Evolutionary conservation across 2,888 invertebrate genomes (phyloP), one percentile per base, ranked within the genome.

Genomic region (Cerceris ruficornis): DNA sequence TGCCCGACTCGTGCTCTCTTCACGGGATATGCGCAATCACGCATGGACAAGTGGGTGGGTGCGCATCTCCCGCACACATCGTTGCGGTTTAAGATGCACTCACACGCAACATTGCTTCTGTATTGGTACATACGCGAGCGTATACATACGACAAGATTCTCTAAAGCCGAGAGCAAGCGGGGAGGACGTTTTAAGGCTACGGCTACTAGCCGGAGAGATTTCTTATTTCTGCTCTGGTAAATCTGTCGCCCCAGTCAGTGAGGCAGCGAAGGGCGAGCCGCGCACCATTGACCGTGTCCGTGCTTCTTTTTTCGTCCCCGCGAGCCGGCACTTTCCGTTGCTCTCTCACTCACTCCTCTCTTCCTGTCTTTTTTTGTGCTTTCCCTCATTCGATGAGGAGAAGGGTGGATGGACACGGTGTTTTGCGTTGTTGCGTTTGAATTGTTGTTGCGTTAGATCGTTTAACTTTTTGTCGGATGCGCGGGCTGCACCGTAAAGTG

Each of bases 151-250:
- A 42, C 39, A 49, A 14, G 14, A 46, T 7, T 13, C 15, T 68
- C 69, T 46, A 41, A 42, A 14, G 61, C 55, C 50, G 15, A 1
- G 52, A 69, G 15, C 17, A 43, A 28, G 28, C 28, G 60, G 57
- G 64, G 69, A 66, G 71, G 61, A 55, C 46, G 71, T 72, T 69
- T 69, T 73, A 69, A 79, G 73, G 65, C 75, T 57, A 67, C 72
- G 72, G 67, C 61, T 59, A 80, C 77, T 69, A 79, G 76, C 78
- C 81, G 83, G 77, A 84, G 88, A 88, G 90, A 91, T 91, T 92
- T 92, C 91, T 92, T 91, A 91, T 92, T 92, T 92, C 91, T 91
- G 91, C 89, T 91, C 91, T 89, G 91, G 91, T 91, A 91, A 92
- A 92, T 91, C 91, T 91, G 91, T 91, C 91, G 92, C 89, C 87